Evolutionary conservation across 2,888 invertebrate species (phyloP).

Genomic region (Calameuta pallipes): DNA sequence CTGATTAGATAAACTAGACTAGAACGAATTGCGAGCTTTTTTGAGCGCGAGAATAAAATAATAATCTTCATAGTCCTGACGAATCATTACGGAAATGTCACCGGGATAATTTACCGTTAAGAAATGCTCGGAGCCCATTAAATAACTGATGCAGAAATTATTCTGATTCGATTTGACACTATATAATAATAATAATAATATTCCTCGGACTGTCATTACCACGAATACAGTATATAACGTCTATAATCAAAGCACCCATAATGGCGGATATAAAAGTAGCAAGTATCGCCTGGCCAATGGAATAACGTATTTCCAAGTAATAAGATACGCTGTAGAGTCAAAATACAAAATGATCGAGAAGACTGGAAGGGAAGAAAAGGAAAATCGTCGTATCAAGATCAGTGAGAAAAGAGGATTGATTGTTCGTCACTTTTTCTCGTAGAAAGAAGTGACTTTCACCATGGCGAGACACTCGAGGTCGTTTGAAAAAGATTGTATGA

Average conservation of each 20-base stretch:
- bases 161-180: too few relatives aligned
- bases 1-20: not conserved
- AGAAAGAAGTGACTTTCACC: conserved; percentile 27
- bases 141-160: too few relatives aligned
- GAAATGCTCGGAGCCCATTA: too few relatives aligned
- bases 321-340: not conserved
- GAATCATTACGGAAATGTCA: too few relatives aligned
- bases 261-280: not conserved
- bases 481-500: conserved; percentile 29
- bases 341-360: conserved; percentile 8
- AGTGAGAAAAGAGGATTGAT: not conserved
- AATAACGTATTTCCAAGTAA: not conserved
- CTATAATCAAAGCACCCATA: not conserved
- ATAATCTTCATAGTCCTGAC: not conserved
- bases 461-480: conserved; percentile 15
- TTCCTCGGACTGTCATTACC: not conserved
- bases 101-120: not conserved
- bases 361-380: conserved; percentile 8
- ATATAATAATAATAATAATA: not conserved
- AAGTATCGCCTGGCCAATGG: not conserved
- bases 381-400: conserved; percentile 7
- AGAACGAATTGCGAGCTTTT: not conserved
- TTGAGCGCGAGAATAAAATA: not conserved
- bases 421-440: not conserved
- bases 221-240: not conserved